Conservation (phyloP, 1,140 invertebrate species). For the Drusus annulatus region DNA sequence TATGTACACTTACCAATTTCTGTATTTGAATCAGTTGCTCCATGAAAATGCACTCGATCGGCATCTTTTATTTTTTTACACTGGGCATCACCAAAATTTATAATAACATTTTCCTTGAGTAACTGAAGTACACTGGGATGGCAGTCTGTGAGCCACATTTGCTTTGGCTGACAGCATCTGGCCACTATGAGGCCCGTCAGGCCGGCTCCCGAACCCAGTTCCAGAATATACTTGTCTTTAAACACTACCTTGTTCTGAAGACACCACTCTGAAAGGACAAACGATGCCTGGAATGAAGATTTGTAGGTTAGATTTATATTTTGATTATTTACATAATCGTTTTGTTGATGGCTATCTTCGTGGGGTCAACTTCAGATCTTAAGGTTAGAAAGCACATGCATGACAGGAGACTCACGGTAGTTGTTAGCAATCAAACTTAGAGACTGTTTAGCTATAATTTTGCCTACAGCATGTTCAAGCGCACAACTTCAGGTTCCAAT, state of each 20-base stretch:
- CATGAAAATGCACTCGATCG: background rate
- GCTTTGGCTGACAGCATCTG: conserved; percentile 66
- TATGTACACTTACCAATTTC: conserved; percentile 31
- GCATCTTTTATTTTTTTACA: background rate
- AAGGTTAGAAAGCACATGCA: too few relatives aligned
- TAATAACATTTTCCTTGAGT: conserved; percentile 66
- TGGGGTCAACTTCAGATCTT: too few relatives aligned
- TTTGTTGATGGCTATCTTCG: too few relatives aligned
- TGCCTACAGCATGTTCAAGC: too few relatives aligned
- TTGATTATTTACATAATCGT: too few relatives aligned
- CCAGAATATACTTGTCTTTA: conserved; percentile 68
- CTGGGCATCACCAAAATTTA: conserved; percentile 61
- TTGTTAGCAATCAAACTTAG: too few relatives aligned
- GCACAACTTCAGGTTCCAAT: too few relatives aligned
- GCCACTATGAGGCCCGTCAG: conserved; percentile 70
- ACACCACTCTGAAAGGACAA: conserved; percentile 72
- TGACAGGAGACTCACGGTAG: too few relatives aligned
- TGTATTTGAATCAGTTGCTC: background rate
- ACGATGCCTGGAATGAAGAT: conserved; percentile 64
- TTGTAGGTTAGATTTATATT: too few relatives aligned
- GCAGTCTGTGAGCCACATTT: conserved; percentile 72
- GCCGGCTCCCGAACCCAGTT: conserved; percentile 75
- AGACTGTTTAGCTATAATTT: too few relatives aligned
- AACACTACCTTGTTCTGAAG: conserved; percentile 65
- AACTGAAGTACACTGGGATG: conserved; percentile 69